phyloP scores from a whole-genome alignment of 2,888 invertebrate species.

The Pristionchus entomophagus region DNA sequence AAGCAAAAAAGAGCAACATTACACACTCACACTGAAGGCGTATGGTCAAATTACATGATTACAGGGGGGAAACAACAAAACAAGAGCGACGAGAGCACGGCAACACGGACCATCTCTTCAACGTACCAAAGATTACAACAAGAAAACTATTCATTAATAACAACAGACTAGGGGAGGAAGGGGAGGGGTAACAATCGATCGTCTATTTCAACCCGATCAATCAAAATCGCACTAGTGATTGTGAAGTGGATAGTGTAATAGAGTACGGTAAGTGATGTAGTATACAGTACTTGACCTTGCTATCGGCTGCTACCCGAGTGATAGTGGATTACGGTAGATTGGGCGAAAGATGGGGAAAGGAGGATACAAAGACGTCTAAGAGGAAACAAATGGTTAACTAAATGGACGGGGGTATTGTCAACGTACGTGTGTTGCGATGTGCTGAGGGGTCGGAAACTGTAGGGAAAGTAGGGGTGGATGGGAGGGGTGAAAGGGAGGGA shows the following conservation, averaged over 20 bases:
- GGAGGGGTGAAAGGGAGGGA: neutral
- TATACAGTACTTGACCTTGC: constrained; percentile 23
- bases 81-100: neutral
- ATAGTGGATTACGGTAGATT: constrained; percentile 8
- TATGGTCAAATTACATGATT: constrained; percentile 33
- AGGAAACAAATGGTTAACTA: constrained; percentile 17
- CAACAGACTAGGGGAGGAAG: neutral
- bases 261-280: constrained; percentile 33
- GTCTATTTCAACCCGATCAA: constrained; percentile 16
- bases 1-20: neutral
- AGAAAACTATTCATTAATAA: constrained; percentile 13
- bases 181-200: neutral
- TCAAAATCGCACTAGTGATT: constrained; percentile 26
- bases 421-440: constrained; percentile 36
- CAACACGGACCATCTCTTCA: constrained; percentile 34
- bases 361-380: neutral
- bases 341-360: constrained; percentile 18
- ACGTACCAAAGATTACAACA: constrained; percentile 36
- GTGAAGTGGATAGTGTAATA: neutral
- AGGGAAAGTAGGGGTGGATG: neutral
- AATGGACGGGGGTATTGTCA: constrained; percentile 11
- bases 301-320: constrained; percentile 12
- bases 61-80: constrained; percentile 22
- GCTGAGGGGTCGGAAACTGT: neutral
- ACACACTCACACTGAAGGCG: constrained; percentile 37